Conservation (phyloP, 1,140 invertebrate genomes). For the Caenorhabditis tropicalis region DNA sequence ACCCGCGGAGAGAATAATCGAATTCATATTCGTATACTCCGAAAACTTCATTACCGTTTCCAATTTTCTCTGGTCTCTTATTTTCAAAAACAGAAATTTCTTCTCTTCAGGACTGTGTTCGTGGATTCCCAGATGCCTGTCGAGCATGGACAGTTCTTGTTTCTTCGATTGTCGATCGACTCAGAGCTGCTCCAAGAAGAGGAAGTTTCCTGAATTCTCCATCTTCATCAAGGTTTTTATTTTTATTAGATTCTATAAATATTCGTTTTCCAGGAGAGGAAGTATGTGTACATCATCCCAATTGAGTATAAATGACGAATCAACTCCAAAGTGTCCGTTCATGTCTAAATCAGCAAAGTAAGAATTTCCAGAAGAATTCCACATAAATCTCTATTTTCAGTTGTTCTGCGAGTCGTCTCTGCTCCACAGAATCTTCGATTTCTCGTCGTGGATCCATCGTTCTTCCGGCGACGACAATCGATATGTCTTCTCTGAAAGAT, state of each 20-base stretch:
- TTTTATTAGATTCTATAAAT: not conserved
- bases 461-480: constrained; percentile 17
- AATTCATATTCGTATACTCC: not conserved
- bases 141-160: constrained; percentile 65
- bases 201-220: constrained; percentile 38
- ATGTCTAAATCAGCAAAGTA: constrained; percentile 22
- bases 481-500: constrained; percentile 8
- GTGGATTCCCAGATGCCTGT: constrained; percentile 65
- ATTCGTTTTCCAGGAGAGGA: not conserved
- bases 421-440: not conserved
- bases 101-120: constrained; percentile 61
- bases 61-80: not conserved
- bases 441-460: constrained; percentile 14
- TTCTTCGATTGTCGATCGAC: constrained; percentile 65
- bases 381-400: not conserved
- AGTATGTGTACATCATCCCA: constrained; percentile 6
- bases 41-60: not conserved
- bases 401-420: not conserved
- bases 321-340: not conserved
- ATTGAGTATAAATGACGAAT: not conserved
- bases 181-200: constrained; percentile 61
- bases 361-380: not conserved
- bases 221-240: not conserved
- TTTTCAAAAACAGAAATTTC: not conserved
- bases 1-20: not conserved